Base-by-base conservation (phyloP, 2,797 vertebrate species). In the Spea hammondii region DNA sequence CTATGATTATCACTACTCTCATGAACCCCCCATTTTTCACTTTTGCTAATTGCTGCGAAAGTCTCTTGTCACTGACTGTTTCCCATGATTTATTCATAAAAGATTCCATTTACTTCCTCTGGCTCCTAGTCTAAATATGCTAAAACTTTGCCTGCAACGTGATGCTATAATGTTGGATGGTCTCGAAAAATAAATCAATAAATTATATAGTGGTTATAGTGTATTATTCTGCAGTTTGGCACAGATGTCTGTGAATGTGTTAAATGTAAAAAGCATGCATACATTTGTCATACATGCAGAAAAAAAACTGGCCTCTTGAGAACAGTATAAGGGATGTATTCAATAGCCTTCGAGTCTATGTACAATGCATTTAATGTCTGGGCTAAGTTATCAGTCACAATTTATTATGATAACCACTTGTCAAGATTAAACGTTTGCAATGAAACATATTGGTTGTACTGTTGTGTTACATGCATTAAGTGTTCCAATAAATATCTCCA, bases 351-450 rank as follows among this genome's bases (percentile, higher is more conserved):
- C 32, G 32, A 32, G 32, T 32, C 10, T 74, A 64, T 74, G 72
- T 50, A 74, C 49, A 17, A 57, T 50, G 70, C 59, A 46, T 74
- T 74, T 64, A 79, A 79, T 47, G 78, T 68, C 66, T 10, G 1
- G 8, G 13, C 50, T 79, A 70, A 69, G 54, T 70, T 72, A 74
- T 55, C 59, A 74, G 51, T 79, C 44, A 49, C 57, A 74, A 79
- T 74, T 67, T 66, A 79, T 79, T 70, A 74, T 74, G 57, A 74
- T 74, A 68, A 64, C 72, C 78, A 69, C 78, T 74, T 79, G 66
- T 79, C 72, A 74, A 74, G 78, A 70, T 69, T 44, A 54, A 67
- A 49, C 10, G 45, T 14, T 67, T 13, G 65, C 47, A 67, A 13
- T 46, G 46, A 67, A 67, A 8, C 68, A 55, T 74, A 55, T 54